phyloP scores from a whole-genome alignment of 2,113 vertebrate genomes.

The Lipophrys pholis region DNA sequence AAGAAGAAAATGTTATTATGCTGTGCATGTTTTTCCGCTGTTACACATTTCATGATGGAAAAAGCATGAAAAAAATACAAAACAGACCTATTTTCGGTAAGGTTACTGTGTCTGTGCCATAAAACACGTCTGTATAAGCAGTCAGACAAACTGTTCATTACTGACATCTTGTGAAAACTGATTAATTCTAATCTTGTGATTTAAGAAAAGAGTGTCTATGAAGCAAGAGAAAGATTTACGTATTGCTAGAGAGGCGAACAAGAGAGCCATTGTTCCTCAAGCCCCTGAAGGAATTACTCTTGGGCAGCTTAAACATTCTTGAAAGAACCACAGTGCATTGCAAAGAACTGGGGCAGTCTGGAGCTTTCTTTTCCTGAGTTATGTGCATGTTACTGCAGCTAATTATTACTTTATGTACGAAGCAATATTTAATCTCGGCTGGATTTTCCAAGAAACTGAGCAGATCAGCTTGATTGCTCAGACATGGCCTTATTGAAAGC shows the following conservation, averaged over 20 bases:
- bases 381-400: constrained; percentile 52
- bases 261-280: constrained; percentile 78
- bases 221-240: constrained; percentile 69
- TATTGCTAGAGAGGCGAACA: constrained; percentile 73
- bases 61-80: background rate
- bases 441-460: constrained; percentile 55
- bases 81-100: background rate
- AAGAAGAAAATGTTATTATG: background rate
- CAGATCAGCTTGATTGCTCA: constrained; percentile 38
- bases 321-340: constrained; percentile 64
- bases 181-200: constrained; percentile 50
- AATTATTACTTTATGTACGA: constrained; percentile 58
- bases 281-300: constrained; percentile 76
- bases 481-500: constrained; percentile 52
- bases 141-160: constrained; percentile 4
- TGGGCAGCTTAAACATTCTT: constrained; percentile 79
- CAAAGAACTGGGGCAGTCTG: constrained; percentile 47
- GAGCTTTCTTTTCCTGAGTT: constrained; percentile 44
- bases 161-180: constrained; percentile 9
- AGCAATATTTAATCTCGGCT: constrained; percentile 65
- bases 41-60: background rate
- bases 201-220: constrained; percentile 27
- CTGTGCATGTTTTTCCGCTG: background rate
- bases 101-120: background rate
- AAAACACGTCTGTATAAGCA: background rate